These are phyloP conservation scores for Cynopterus brachyotis DNA, from an alignment of 2,113 vertebrate species.

Conservation along the genomic window DNA sequence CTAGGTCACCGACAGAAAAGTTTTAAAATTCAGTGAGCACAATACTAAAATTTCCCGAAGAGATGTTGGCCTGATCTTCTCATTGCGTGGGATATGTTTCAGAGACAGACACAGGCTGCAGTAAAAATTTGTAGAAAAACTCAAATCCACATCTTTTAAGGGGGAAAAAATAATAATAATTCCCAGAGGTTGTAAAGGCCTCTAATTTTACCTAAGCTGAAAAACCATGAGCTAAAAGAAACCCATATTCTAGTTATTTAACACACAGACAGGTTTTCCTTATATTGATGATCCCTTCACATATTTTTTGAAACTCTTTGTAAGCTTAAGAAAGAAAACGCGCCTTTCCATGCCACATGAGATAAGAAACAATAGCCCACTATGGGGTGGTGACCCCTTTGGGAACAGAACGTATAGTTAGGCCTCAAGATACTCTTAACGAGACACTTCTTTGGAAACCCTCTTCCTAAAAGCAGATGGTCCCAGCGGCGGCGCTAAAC, in stretches of 20 bases:
- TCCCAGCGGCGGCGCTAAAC: accelerated
- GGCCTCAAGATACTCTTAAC: background rate
- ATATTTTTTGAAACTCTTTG: background rate
- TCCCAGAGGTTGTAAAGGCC: background rate
- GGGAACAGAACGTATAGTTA: background rate
- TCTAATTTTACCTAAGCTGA: background rate
- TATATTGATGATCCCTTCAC: background rate
- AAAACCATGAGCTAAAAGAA: background rate
- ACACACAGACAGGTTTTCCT: background rate
- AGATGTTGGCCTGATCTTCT: background rate
- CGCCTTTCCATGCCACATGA: accelerated
- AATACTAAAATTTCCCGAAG: background rate
- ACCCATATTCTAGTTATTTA: background rate
- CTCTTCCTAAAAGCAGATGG: background rate
- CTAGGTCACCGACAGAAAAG: background rate
- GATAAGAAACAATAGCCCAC: background rate
- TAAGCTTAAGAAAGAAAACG: background rate
- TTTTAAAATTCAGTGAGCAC: background rate
- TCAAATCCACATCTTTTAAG: background rate
- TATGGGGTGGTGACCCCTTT: background rate
- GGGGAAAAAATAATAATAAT: background rate
- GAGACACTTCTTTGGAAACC: background rate
- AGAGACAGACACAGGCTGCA: background rate
- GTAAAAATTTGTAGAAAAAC: background rate
- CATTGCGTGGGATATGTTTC: background rate